Conservation (phyloP, 2,888 invertebrate species). For the Luperina nickerlii region DNA sequence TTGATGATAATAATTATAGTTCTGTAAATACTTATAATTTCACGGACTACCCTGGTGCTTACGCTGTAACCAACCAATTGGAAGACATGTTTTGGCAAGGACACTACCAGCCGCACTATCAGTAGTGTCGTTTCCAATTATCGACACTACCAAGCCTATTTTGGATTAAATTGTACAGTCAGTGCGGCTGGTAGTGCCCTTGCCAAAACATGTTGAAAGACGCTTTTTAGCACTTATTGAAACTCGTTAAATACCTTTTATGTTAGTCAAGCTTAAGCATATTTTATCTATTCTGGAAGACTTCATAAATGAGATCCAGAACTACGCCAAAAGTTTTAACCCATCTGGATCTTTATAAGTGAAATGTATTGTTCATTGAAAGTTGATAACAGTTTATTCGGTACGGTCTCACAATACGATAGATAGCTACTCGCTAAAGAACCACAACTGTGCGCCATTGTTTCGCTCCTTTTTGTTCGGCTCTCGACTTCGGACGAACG, state of each 20-base stretch:
- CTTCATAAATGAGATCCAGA: neutral
- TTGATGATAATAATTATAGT: neutral
- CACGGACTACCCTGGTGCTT: no score
- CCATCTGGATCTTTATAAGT: constrained; percentile 16
- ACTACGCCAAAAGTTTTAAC: constrained; percentile 25
- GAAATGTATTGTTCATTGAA: constrained; percentile 65
- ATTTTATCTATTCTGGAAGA: neutral
- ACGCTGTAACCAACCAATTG: no score
- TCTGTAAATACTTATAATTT: neutral
- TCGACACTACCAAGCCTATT: no score
- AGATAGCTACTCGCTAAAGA: constrained; percentile 58
- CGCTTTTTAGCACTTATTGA: neutral
- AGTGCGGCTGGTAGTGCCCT: no score
- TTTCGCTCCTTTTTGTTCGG: constrained; percentile 41
- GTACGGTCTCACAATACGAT: constrained; percentile 61
- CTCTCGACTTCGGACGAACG: constrained; percentile 12
- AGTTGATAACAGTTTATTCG: constrained; percentile 67
- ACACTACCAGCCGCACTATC: no score
- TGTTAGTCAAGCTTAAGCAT: neutral
- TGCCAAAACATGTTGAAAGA: no score
- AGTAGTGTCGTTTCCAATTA: no score
- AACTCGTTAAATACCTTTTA: neutral
- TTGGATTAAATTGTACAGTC: no score
- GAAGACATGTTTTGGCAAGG: no score
- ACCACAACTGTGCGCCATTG: constrained; percentile 53